Evolutionary conservation across 2,888 invertebrate genomes (phyloP).

Genomic region (Geophilus truncorum): DNA sequence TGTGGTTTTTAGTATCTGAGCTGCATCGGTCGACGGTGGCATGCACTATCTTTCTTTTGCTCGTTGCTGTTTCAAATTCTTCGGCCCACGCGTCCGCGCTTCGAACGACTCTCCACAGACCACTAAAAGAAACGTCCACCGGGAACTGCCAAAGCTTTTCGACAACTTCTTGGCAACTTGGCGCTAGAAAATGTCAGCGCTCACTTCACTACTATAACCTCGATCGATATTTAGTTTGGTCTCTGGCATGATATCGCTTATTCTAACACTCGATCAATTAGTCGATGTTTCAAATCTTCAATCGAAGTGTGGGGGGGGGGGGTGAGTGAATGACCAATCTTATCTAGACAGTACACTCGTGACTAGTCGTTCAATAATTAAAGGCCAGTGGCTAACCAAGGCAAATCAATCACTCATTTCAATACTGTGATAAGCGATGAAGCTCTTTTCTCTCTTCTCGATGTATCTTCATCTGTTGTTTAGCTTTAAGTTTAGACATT

Average conservation of each 20-base stretch:
- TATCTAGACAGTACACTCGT: conserved; percentile 12
- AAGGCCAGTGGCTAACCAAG: background rate
- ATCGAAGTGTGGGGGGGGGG: too few species aligned
- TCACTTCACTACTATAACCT: background rate
- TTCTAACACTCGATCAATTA: background rate
- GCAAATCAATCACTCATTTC: background rate
- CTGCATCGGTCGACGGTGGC: background rate
- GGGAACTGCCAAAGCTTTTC: conserved; percentile 18
- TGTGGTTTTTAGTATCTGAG: conserved; percentile 23
- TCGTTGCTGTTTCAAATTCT: background rate
- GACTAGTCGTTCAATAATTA: background rate
- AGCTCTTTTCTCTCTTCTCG: too few species aligned
- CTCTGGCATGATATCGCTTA: background rate
- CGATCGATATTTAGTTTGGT: background rate
- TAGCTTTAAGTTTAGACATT: too few species aligned
- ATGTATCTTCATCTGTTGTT: too few species aligned
- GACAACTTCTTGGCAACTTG: conserved; percentile 15
- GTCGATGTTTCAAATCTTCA: conserved; percentile 16
- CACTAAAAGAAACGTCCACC: conserved; percentile 16
- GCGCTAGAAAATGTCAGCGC: background rate
- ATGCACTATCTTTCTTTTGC: conserved; percentile 6
- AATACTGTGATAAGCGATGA: background rate
- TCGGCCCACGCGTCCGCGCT: conserved; percentile 4
- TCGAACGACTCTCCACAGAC: conserved; percentile 12
- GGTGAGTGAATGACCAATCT: conserved; percentile 12